Conservation (phyloP, 2,113 vertebrate species). For the Sardina pilchardus region DNA sequence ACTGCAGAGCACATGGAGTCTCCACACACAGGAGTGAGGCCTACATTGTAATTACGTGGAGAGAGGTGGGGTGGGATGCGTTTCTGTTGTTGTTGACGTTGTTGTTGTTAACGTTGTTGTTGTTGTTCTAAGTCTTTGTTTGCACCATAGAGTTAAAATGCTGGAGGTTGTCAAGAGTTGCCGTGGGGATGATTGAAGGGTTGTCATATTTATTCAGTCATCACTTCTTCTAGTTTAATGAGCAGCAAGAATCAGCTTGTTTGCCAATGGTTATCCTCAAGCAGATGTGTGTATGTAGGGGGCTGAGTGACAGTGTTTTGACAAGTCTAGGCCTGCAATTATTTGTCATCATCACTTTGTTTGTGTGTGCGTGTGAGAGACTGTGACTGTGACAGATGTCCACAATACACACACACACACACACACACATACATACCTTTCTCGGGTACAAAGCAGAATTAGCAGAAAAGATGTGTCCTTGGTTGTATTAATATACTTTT, state of each 20-base stretch:
- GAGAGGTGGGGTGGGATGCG: neutral
- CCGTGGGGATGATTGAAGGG: neutral
- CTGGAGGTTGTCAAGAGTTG: neutral
- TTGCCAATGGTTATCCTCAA: neutral
- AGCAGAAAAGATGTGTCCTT: neutral
- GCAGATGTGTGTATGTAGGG: neutral
- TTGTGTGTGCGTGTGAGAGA: neutral
- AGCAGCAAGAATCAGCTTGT: neutral
- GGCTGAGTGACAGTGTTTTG: neutral
- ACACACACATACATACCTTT: neutral
- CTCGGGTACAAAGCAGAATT: constrained; percentile 7
- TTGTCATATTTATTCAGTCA: neutral
- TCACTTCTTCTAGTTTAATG: neutral
- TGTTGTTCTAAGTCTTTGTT: neutral
- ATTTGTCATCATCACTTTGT: neutral
- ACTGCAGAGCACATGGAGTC: no score
- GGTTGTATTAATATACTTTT: neutral
- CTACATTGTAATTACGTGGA: no score
- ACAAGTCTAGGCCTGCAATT: neutral
- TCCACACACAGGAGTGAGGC: no score
- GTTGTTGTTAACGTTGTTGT: neutral
- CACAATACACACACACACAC: neutral
- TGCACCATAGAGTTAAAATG: neutral
- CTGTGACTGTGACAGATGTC: no score
- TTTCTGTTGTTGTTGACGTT: neutral